A percentile compares a stretch with the other conserved stretches of the same genome.
These are phyloP conservation scores for Nansenia antarctica DNA, from an alignment of 2,113 vertebrate species.

Conservation along the genomic window DNA sequence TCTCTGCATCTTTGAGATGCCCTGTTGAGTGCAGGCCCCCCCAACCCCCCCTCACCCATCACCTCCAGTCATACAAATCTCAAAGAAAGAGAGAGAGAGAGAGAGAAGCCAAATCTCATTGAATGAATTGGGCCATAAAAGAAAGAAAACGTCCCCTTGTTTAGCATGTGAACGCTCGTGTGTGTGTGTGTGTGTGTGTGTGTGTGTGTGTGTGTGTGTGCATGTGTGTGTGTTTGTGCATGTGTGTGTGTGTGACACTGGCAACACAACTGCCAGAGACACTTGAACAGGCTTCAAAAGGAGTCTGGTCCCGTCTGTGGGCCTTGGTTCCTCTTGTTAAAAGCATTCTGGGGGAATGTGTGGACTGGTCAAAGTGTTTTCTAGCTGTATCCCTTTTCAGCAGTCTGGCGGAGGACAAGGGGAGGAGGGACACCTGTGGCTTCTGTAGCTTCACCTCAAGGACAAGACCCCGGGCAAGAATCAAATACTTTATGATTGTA, in stretches of 20 bases:
- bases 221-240: background rate
- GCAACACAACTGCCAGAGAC: no score
- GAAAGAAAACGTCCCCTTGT: background rate
- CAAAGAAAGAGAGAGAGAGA: no score
- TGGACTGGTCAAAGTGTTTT: background rate
- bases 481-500: no score
- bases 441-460: constrained; percentile 3
- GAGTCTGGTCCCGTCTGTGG: no score
- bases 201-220: background rate
- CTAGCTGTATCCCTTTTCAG: constrained; percentile 9
- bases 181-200: background rate
- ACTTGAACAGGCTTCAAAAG: background rate
- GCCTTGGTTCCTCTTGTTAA: constrained; percentile 13
- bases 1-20: background rate
- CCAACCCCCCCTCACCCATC: background rate
- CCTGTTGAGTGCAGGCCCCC: background rate
- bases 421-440: constrained; percentile 16
- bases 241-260: background rate
- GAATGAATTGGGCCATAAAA: background rate
- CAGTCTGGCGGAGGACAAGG: constrained; percentile 33
- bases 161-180: background rate
- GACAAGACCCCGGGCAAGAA: background rate
- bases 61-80: background rate
- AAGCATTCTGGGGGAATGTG: constrained; percentile 9
- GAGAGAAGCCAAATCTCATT: background rate